Conservation (phyloP, 2,113 vertebrate species). For the Plotosus lineatus region DNA sequence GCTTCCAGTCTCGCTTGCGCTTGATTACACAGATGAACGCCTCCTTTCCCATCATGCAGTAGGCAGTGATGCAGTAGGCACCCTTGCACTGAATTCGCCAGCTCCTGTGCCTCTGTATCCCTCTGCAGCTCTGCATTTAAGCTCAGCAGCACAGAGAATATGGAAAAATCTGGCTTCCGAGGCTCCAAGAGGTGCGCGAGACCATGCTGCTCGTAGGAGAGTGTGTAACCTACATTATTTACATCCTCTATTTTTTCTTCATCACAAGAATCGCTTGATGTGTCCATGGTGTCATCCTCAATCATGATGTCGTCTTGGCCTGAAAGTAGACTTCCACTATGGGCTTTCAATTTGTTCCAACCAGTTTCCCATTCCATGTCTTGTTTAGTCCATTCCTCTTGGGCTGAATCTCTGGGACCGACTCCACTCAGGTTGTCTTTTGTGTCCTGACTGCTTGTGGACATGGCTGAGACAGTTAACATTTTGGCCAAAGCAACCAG, state of each 20-base stretch:
- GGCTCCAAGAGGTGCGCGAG: constrained; percentile 73
- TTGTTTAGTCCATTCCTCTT: constrained; percentile 59
- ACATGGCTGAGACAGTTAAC: constrained; percentile 54
- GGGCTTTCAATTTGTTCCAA: constrained; percentile 56
- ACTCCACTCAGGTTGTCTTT: constrained; percentile 14
- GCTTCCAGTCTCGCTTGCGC: constrained; percentile 82
- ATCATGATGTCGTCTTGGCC: constrained; percentile 66
- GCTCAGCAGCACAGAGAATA: constrained; percentile 72
- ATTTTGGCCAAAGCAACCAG: constrained; percentile 77
- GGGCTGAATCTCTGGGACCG: constrained; percentile 28
- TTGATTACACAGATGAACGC: constrained; percentile 79
- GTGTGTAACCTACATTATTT: constrained; percentile 63
- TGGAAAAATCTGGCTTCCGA: constrained; percentile 60
- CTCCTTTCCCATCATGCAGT: constrained; percentile 83
- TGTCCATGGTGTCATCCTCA: constrained; percentile 70
- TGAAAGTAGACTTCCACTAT: constrained; percentile 44
- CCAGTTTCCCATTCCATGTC: constrained; percentile 61
- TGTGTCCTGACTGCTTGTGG: constrained; percentile 36
- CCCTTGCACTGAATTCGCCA: constrained; percentile 75
- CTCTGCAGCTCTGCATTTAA: constrained; percentile 83
- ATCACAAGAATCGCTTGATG: constrained; percentile 73
- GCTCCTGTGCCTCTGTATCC: constrained; percentile 77
- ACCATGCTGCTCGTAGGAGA: constrained; percentile 75
- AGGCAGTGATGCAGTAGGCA: constrained; percentile 83
- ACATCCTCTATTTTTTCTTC: constrained; percentile 71